Evolutionary conservation across 2,888 invertebrate genomes (phyloP).

Genomic region (Lithophane ornitopus): DNA sequence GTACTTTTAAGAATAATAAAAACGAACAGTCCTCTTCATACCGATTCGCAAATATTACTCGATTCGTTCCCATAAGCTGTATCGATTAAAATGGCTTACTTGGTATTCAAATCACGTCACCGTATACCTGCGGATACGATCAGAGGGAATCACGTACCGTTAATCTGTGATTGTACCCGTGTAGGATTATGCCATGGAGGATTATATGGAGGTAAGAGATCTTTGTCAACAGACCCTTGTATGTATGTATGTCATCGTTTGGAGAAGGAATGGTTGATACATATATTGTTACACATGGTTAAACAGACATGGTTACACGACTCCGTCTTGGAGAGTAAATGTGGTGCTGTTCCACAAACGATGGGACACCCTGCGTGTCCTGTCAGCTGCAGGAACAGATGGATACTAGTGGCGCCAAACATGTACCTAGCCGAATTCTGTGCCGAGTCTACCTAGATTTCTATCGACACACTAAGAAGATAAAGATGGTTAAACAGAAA

Average conservation of each 20-base stretch:
- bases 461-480: no score
- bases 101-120: conserved; percentile 50
- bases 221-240: conserved; percentile 8
- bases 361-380: no score
- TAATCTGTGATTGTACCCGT: conserved; percentile 56
- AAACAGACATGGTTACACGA: no score
- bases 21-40: conserved; percentile 1
- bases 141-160: conserved; percentile 30
- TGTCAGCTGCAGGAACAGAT: no score
- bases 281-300: no score
- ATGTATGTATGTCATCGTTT: not conserved
- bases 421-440: no score
- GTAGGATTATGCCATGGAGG: conserved; percentile 24
- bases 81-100: conserved; percentile 48
- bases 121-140: conserved; percentile 29
- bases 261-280: not conserved
- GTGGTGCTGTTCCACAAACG: no score
- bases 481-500: no score
- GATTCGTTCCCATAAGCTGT: conserved; percentile 23
- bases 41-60: not conserved
- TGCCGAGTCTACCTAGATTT: no score
- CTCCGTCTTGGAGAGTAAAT: no score
- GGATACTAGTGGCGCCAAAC: no score
- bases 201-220: conserved; percentile 14
- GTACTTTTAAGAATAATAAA: conserved; percentile 9